Base-by-base conservation (phyloP, 2,797 vertebrate genomes). In the Melanotaenia maccullochi region DNA sequence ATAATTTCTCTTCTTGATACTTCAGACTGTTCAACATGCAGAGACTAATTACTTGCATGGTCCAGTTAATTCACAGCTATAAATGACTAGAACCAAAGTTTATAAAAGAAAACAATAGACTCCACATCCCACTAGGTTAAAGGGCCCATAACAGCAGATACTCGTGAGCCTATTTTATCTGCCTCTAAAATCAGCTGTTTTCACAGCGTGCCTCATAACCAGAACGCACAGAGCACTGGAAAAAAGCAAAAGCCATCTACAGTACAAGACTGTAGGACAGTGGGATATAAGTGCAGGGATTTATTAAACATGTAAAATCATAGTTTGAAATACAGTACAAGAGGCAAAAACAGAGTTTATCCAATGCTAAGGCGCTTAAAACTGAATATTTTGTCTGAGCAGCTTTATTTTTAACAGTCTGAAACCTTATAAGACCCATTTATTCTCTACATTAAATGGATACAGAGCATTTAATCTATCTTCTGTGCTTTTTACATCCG, bases 21-120 rank as follows among this genome's bases (percentile, higher is more conserved):
- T 59, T 54, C 18, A 24, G 49, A 0, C 6, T 0, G 28, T 36
- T 18, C 30, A 9, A 68, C 60, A 60, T 2, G 56, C 42, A 70
- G 63, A 54, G 30, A 68, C 5, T 28, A 1, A 32, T 51, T 28
- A 30, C 22, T 56, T 30, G 1, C 42, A 9, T 13, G 18, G 16
- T 1, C n/a, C 2, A 22, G 22, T 35, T 5, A 61, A 56, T 3
- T 28, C 35, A 22, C 9, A 28, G 7, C 32, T 71, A 55, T 58
- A 77, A 14, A 25, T 33, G n/a, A 55, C 51, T 62, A 68, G 11
- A 47, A 36, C 61, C 54, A 57, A 16, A 60, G 76, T 84, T 86
- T 80, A 88, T 55, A 83, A 75, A 67, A 62, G 28, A 22, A 20
- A 42, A 86, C 76, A 81, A 77, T 80, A 81, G 72, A 70, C 71